Evolutionary conservation across 1,140 invertebrate genomes (phyloP).

Genomic region (Coenobita brevimanus): DNA sequence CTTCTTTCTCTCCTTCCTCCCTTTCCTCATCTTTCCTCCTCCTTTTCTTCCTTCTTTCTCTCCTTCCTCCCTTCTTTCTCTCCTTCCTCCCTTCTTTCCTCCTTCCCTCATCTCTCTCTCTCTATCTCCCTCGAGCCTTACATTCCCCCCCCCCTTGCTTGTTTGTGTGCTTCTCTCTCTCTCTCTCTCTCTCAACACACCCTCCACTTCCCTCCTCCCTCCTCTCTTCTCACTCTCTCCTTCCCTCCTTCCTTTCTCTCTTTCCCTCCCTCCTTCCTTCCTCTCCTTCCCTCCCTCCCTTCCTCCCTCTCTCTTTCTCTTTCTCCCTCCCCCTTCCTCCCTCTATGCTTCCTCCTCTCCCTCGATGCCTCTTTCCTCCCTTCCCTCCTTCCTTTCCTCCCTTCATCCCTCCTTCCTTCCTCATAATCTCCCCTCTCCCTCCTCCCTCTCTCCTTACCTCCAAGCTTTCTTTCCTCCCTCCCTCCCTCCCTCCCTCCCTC

Average conservation of each 20-base stretch:
- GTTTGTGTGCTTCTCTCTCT: too few species aligned
- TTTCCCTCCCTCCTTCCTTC: not conserved
- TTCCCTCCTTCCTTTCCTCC: not conserved
- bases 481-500: not conserved
- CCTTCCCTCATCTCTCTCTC: too few species aligned
- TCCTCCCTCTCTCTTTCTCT: conserved; percentile 1
- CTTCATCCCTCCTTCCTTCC: not conserved
- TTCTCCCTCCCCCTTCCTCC: not conserved
- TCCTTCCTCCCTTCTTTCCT: too few species aligned
- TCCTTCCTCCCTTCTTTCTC: too few species aligned
- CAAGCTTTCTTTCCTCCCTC: too few species aligned
- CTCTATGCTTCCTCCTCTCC: not conserved
- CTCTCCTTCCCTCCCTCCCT: conserved; percentile 11
- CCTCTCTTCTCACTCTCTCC: not conserved
- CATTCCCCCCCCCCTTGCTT: too few species aligned
- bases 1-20: too few species aligned
- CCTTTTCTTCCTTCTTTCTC: too few species aligned
- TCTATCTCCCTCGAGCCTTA: too few species aligned
- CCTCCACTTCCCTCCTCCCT: not conserved
- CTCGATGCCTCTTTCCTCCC: not conserved
- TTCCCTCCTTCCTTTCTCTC: not conserved
- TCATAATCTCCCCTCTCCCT: not conserved
- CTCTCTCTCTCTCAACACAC: too few species aligned
- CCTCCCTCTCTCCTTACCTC: not conserved
- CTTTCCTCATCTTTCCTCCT: too few species aligned